These are phyloP conservation scores for Hozukius guyotensis DNA, from an alignment of 2,797 vertebrate species.

Conservation along the genomic window DNA sequence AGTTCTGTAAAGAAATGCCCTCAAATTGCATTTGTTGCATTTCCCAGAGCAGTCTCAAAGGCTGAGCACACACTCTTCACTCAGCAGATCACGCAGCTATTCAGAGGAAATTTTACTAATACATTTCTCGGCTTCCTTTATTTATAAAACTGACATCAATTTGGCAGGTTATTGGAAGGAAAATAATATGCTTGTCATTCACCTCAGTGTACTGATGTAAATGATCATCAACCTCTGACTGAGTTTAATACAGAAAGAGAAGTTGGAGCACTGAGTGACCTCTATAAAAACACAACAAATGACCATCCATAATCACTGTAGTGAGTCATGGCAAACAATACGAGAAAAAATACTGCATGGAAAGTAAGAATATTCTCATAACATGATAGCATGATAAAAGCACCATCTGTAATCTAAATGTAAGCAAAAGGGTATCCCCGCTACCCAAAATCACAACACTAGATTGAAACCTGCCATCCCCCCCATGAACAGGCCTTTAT, in stretches of 20 bases:
- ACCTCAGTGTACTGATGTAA: not conserved
- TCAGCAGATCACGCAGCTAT: slow-evolving; percentile 20
- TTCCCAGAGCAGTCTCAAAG: slow-evolving; percentile 13
- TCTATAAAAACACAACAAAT: not conserved
- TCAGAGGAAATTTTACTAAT: slow-evolving; percentile 8
- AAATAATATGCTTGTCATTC: slow-evolving; percentile 18
- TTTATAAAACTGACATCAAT: not conserved
- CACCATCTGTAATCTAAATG: not conserved
- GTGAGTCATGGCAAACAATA: not conserved
- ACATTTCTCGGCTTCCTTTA: not conserved
- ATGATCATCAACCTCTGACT: not conserved
- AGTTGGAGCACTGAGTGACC: not conserved
- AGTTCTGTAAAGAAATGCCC: slow-evolving; percentile 9
- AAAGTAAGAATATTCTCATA: not conserved
- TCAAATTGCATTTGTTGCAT: slow-evolving; percentile 23
- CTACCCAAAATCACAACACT: not conserved
- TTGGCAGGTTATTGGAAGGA: slow-evolving; percentile 1
- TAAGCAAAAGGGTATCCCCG: not conserved
- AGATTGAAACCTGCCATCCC: not conserved
- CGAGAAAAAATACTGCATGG: not conserved
- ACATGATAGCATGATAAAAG: not conserved
- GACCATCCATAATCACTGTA: not conserved
- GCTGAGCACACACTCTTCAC: slow-evolving; percentile 8
- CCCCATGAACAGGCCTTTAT: not conserved
- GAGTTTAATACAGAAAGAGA: not conserved